phyloP scores from a whole-genome alignment of 1,140 invertebrate species.

The Chionoecetes opilio region DNA sequence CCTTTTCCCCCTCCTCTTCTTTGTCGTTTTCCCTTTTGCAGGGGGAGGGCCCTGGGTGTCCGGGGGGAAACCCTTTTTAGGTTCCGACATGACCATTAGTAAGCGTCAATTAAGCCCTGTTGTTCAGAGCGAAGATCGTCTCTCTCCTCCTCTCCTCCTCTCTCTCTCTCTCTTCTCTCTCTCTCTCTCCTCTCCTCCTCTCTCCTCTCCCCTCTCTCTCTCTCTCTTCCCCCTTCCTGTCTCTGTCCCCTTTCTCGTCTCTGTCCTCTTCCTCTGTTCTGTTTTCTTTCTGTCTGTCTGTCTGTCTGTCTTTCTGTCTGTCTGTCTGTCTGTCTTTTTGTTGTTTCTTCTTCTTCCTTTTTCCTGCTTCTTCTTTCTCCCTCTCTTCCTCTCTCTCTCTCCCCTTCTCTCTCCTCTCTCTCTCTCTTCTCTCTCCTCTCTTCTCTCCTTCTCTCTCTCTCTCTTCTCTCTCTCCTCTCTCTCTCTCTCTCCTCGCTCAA shows the following conservation, averaged over 20 bases:
- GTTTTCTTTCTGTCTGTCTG: too few relatives aligned
- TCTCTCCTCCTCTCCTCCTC: too few relatives aligned
- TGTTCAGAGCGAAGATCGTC: neutral
- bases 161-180: too few relatives aligned
- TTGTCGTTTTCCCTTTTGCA: neutral
- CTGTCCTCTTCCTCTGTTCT: too few relatives aligned
- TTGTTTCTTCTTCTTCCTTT: neutral
- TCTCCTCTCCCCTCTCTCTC: too few relatives aligned
- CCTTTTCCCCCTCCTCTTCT: neutral
- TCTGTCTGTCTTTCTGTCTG: too few relatives aligned
- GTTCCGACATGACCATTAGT: neutral
- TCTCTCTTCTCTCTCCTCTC: too few relatives aligned
- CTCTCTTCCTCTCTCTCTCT: neutral
- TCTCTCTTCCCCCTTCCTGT: too few relatives aligned
- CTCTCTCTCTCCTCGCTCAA: neutral
- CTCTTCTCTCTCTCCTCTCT: neutral
- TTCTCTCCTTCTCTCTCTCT: neutral
- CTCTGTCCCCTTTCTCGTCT: too few relatives aligned
- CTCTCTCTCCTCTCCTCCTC: too few relatives aligned
- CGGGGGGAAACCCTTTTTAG: neutral
- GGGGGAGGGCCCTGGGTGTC: neutral
- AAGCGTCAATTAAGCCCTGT: slow-evolving; percentile 42
- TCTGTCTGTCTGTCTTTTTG: neutral
- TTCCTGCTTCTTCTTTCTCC: neutral
- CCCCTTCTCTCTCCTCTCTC: neutral